A percentile compares a stretch with the other conserved stretches of the same genome.
phyloP scores from a whole-genome alignment of 2,888 invertebrate genomes.

The Oligia strigilis region DNA sequence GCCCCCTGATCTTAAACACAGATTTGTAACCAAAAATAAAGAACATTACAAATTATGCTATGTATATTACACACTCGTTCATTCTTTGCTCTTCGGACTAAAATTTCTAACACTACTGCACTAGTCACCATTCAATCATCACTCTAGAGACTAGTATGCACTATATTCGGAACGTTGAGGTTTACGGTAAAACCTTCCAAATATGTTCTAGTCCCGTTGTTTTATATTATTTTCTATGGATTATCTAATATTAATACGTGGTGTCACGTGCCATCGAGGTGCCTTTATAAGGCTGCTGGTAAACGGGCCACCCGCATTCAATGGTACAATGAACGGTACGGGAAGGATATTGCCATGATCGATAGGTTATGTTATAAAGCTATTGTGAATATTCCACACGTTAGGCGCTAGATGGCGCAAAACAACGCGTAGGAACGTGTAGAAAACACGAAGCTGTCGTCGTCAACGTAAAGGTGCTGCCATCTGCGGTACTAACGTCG shows the following conservation, averaged over 20 bases:
- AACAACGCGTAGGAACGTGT: too few relatives aligned
- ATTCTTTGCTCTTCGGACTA: neutral
- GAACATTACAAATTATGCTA: neutral
- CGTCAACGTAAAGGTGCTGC: too few relatives aligned
- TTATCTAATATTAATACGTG: conserved; percentile 49
- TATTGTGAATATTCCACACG: too few relatives aligned
- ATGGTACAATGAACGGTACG: conserved; percentile 34
- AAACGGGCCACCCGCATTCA: conserved; percentile 45
- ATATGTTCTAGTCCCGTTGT: conserved; percentile 49
- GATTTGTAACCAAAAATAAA: neutral
- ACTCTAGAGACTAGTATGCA: conserved; percentile 2
- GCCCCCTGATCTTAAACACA: neutral
- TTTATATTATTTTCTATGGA: conserved; percentile 48
- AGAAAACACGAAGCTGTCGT: too few relatives aligned
- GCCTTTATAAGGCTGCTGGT: conserved; percentile 27
- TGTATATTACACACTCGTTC: neutral
- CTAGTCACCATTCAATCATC: neutral
- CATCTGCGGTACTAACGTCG: too few relatives aligned
- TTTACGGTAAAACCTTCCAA: conserved; percentile 53
- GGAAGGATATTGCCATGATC: conserved; percentile 14
- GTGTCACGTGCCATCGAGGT: conserved; percentile 32
- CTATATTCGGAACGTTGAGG: neutral
- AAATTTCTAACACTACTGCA: neutral
- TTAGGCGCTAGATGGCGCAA: too few relatives aligned
- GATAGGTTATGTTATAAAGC: neutral